Conservation (phyloP, 2,888 invertebrate genomes). For the Sycophila texana region DNA sequence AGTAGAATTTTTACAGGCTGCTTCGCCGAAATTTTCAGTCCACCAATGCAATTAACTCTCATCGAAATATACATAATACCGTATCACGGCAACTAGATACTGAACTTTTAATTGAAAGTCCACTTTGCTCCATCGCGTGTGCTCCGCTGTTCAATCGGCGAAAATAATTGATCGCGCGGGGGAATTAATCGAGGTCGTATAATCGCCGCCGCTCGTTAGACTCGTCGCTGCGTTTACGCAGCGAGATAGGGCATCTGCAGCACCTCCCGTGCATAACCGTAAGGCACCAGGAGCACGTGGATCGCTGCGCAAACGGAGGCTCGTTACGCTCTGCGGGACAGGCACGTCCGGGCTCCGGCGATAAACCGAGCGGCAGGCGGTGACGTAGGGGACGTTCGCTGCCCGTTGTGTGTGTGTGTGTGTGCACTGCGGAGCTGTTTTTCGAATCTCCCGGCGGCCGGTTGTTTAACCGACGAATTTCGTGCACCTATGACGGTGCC, state of each 20-base stretch:
- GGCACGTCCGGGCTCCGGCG: background rate
- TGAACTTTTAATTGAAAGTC: background rate
- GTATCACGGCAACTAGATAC: too few relatives aligned
- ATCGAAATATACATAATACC: too few relatives aligned
- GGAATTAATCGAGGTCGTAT: background rate
- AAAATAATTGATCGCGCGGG: background rate
- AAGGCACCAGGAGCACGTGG: background rate
- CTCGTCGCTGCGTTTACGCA: background rate
- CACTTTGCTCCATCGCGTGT: background rate
- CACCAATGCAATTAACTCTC: too few relatives aligned
- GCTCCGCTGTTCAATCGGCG: background rate
- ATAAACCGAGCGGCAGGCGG: slow-evolving; percentile 31
- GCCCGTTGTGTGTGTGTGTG: too few relatives aligned
- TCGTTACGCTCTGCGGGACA: background rate
- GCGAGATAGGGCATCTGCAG: background rate
- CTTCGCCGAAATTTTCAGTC: too few relatives aligned
- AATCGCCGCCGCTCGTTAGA: background rate
- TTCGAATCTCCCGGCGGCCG: background rate
- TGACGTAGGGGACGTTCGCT: background rate
- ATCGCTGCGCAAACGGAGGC: slow-evolving; percentile 18
- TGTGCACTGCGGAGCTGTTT: background rate
- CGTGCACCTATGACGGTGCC: too few relatives aligned
- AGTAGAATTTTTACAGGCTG: too few relatives aligned
- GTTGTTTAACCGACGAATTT: too few relatives aligned
- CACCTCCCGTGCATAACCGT: background rate